Evolutionary conservation across 2,113 vertebrate genomes (phyloP).

Genomic region (Myrmecobius fasciatus): DNA sequence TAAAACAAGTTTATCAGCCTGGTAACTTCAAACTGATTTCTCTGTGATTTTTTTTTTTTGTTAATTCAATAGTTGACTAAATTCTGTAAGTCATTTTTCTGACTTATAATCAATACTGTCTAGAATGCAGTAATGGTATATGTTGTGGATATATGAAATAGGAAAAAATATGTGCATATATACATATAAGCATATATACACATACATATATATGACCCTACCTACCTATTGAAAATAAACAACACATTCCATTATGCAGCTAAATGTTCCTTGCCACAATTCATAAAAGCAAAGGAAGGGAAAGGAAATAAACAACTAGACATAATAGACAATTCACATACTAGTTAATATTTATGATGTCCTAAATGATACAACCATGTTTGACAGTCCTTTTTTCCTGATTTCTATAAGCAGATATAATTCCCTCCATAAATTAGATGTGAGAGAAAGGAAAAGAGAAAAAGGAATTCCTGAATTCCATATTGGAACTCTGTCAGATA

Average conservation of each 20-base stretch:
- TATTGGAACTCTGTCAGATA: neutral
- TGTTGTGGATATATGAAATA: neutral
- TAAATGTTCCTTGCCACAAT: neutral
- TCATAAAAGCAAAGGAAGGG: neutral
- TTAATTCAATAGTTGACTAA: neutral
- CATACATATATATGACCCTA: neutral
- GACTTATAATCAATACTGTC: neutral
- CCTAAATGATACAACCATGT: neutral
- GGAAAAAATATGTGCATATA: neutral
- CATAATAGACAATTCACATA: neutral
- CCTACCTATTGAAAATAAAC: neutral
- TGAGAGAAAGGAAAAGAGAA: neutral
- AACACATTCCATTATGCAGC: neutral
- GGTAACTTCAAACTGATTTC: neutral
- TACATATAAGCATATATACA: neutral
- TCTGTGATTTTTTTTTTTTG: neutral
- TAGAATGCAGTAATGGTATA: neutral
- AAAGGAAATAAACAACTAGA: neutral
- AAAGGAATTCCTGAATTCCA: neutral
- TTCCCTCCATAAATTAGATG: neutral
- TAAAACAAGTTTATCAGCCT: neutral
- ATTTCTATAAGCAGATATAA: neutral
- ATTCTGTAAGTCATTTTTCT: neutral
- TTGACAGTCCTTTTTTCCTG: neutral
- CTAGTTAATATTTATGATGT: neutral